Base-by-base conservation (phyloP, 2,888 invertebrate species). In the Aporophyla lueneburgensis region DNA sequence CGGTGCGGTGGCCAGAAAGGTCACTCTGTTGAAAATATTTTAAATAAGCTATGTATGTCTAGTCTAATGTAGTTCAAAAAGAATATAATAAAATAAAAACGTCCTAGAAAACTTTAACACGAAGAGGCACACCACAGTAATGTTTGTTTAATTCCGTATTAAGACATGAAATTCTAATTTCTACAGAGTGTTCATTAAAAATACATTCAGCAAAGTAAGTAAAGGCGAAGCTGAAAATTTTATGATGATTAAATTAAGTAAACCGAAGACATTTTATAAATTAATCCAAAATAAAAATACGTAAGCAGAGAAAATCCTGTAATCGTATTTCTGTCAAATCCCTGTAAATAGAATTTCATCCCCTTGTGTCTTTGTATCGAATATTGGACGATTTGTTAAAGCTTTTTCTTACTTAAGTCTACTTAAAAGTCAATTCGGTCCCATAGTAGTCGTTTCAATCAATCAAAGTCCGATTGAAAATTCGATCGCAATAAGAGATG, bases 391-490 rank as follows among this genome's bases (percentile, higher is more conserved):
- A 93, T 94, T 95, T 94, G 93, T 93, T 92, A 92, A 93, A 93
- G 93, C 91, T 93, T 93, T 94, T 93, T 93, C 91, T 91, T 89
- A 81, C 91, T 93, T 93, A 91, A 93, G 91, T 93, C 94, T 94
- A 93, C 94, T 96, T 95, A 94, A 94, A 93, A 94, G 93, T 94
- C 96, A 94, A 94, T 94, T 92, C 93, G 85, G 92, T 89, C 91
- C 86, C 87, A 89, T 87, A 89, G 91, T 91, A 91, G 91, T 92
- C 94, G 93, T 93, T 95, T 93, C 95, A 94, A 96, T 96, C 96
- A 96, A 96, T 96, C 95, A 94, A 91, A 91, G 93, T 92, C 91
- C 93, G 91, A 94, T 95, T 95, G 95, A 94, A 94, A 94, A 93
- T 95, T 95, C 95, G 94, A 93, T 95, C 91, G 91, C 90, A 94